phyloP scores from a whole-genome alignment of 30 jellyfish, hydroid and myxozoan genomes.

The Hydractinia echinata region DNA sequence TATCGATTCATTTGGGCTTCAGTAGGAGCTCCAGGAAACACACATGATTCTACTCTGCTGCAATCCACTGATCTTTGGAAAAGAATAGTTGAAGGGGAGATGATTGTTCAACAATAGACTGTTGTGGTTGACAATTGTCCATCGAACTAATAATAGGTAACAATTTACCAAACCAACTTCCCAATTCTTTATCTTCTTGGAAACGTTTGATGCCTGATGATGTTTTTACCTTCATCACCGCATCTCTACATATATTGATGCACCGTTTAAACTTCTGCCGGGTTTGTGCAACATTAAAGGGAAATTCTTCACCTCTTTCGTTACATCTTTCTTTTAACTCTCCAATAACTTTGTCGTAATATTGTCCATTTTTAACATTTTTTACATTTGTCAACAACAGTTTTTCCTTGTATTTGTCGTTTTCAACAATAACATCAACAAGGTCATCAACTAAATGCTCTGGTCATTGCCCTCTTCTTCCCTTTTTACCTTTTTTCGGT shows the following conservation, averaged over 20 bases:
- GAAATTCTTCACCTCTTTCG: slow-evolving; percentile 17
- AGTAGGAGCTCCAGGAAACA: too few species aligned
- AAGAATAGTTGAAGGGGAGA: too few species aligned
- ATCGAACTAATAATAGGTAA: slow-evolving; percentile 7
- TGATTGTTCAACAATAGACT: too few species aligned
- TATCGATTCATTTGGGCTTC: too few species aligned
- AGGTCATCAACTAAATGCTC: not conserved
- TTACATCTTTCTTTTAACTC: not conserved
- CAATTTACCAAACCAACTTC: slow-evolving; percentile 2
- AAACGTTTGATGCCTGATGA: not conserved
- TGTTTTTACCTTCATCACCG: not conserved
- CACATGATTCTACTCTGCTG: too few species aligned
- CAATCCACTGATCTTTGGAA: too few species aligned
- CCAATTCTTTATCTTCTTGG: slow-evolving; percentile 11
- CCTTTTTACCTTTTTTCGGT: slow-evolving; percentile 1
- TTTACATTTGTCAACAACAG: not conserved
- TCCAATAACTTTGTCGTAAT: slow-evolving; percentile 1
- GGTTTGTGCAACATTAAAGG: not conserved
- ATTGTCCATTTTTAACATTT: not conserved
- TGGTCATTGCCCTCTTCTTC: not conserved
- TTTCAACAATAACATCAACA: not conserved
- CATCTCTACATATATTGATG: not conserved
- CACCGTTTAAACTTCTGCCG: not conserved
- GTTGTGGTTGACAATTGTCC: slow-evolving; percentile 29
- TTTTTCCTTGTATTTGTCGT: slow-evolving; percentile 1